A percentile compares a stretch with the other conserved stretches of the same genome.
These are phyloP conservation scores for Calliphora vomitoria DNA, from an alignment of 2,888 invertebrate species.

Conservation along the genomic window DNA sequence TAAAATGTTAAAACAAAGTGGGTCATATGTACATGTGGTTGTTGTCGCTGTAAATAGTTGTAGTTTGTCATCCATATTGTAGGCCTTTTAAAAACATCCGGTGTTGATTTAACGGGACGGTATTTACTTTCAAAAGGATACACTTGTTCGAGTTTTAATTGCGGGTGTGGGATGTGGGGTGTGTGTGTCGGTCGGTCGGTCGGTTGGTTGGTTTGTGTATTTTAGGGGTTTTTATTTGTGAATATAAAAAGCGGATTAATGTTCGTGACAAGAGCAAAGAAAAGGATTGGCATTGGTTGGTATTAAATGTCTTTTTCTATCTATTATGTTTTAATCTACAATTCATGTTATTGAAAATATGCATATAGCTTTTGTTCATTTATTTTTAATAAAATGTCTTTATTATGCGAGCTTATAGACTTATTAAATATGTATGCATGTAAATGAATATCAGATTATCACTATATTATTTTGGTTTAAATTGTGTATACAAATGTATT, in stretches of 20 bases:
- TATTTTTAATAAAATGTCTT: neutral
- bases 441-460: neutral
- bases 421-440: neutral
- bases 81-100: constrained; percentile 16
- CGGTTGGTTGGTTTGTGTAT: too few relatives aligned
- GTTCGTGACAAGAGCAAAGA: constrained; percentile 35
- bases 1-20: constrained; percentile 36
- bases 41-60: neutral
- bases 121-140: constrained; percentile 47
- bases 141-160: constrained; percentile 21
- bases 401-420: neutral
- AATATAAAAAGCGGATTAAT: constrained; percentile 35
- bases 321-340: constrained; percentile 12
- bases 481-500: too few relatives aligned
- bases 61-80: constrained; percentile 6
- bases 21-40: constrained; percentile 40
- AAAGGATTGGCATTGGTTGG: constrained; percentile 37
- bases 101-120: constrained; percentile 44
- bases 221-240: constrained; percentile 8
- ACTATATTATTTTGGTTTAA: too few relatives aligned
- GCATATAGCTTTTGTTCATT: neutral
- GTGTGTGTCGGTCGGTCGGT: neutral
- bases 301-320: constrained; percentile 31
- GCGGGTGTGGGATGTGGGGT: neutral
- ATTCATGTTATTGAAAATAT: constrained; percentile 41